Percentiles rank a stretch among this genome's conserved stretches.
These are phyloP conservation scores for Timema podura DNA, from an alignment of 2,888 invertebrate species.

Conservation along the genomic window DNA sequence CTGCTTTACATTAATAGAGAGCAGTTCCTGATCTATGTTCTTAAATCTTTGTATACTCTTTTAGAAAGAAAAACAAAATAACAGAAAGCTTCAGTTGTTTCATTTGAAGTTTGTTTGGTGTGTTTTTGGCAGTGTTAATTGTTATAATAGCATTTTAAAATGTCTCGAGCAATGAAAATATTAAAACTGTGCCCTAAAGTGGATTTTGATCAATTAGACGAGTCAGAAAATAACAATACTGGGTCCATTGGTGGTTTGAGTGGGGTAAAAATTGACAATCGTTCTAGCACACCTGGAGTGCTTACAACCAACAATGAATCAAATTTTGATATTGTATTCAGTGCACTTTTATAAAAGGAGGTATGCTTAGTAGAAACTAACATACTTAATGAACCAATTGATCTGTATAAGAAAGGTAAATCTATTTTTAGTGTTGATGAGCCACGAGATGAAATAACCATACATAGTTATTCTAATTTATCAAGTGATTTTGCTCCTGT, in stretches of 20 bases:
- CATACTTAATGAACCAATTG: neutral
- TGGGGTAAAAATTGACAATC: neutral
- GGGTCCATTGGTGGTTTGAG: neutral
- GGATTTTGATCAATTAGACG: neutral
- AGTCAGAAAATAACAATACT: neutral
- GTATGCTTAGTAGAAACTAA: neutral
- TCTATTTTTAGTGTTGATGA: too few species aligned
- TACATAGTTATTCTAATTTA: too few species aligned
- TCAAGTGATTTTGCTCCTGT: too few species aligned
- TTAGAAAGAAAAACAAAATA: too few species aligned
- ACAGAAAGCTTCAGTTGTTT: too few species aligned
- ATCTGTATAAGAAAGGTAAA: too few species aligned
- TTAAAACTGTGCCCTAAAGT: neutral
- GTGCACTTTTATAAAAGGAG: neutral
- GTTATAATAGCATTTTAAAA: neutral
- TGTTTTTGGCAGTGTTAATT: neutral
- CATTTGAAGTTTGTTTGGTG: neutral
- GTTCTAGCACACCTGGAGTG: neutral
- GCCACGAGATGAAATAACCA: too few species aligned
- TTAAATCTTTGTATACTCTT: neutral
- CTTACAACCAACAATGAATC: neutral
- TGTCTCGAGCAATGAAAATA: neutral
- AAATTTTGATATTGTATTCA: constrained; percentile 2
- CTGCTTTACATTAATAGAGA: neutral
- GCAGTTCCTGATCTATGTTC: neutral